Evolutionary conservation across 1,140 invertebrate species (phyloP).

Genomic region (Plutomurus gul): DNA sequence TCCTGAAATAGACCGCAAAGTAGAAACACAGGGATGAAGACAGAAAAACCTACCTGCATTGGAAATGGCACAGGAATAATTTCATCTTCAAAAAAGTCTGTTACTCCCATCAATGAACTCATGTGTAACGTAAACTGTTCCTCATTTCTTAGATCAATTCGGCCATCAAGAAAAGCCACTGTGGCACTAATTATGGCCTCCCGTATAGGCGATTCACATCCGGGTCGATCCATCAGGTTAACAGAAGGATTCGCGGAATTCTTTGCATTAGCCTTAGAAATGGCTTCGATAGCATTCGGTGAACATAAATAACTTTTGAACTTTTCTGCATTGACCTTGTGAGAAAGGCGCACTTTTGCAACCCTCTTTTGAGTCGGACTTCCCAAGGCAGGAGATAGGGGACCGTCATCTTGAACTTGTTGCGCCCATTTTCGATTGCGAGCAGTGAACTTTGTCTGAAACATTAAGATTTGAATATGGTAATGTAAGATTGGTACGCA

Average conservation of each 20-base stretch:
- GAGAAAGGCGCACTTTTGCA: conserved; percentile 64
- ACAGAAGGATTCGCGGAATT: conserved; percentile 20
- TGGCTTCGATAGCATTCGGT: not conserved
- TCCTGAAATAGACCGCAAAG: not conserved
- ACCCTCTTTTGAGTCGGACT: conserved; percentile 56
- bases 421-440: conserved; percentile 71
- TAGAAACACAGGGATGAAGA: not conserved
- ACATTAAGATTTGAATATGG: too few species aligned
- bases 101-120: conserved; percentile 76
- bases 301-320: conserved; percentile 19
- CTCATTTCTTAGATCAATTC: conserved; percentile 63
- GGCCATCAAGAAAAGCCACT: conserved; percentile 63
- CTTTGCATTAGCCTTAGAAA: not conserved
- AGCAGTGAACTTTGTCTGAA: conserved; percentile 72
- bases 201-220: conserved; percentile 41
- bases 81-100: conserved; percentile 85
- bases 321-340: conserved; percentile 34
- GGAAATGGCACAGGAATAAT: conserved; percentile 76
- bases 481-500: too few species aligned
- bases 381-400: conserved; percentile 2
- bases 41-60: conserved; percentile 65
- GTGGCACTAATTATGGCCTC: conserved; percentile 39
- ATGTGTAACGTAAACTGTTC: conserved; percentile 73
- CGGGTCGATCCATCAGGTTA: conserved; percentile 47
- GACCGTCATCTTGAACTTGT: conserved; percentile 58